Percentiles rank a stretch among this genome's conserved stretches.
Conservation (phyloP, 2,888 invertebrate species). For the Neoitamus cyanurus region DNA sequence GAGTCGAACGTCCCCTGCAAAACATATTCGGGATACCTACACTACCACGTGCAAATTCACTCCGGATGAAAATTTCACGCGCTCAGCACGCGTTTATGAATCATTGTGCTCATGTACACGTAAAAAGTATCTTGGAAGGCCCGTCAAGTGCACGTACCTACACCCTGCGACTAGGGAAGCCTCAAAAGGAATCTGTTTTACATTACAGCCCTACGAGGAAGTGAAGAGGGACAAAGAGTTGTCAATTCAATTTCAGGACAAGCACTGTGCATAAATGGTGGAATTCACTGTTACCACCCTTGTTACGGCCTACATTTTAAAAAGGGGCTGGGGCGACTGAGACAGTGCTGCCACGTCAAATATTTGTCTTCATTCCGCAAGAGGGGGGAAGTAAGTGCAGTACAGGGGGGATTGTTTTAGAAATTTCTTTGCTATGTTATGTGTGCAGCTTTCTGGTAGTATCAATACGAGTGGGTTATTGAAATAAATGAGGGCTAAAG, state of each 20-base stretch:
- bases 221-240: slow-evolving; percentile 9
- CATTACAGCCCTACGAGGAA: background rate
- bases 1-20: background rate
- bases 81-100: slow-evolving; percentile 8
- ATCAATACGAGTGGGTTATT: no score
- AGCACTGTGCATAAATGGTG: background rate
- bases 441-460: no score
- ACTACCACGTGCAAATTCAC: slow-evolving; percentile 19
- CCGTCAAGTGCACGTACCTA: background rate
- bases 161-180: background rate
- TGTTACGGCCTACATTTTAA: slow-evolving; percentile 6
- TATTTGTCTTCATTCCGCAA: background rate
- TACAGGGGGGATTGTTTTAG: background rate
- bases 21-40: background rate
- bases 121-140: background rate
- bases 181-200: slow-evolving; percentile 29
- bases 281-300: slow-evolving; percentile 10
- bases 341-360: background rate
- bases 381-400: background rate
- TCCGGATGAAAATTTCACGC: slow-evolving; percentile 20
- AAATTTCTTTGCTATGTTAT: no score
- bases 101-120: slow-evolving; percentile 13
- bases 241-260: slow-evolving; percentile 28
- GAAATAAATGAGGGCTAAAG: no score
- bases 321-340: background rate